Conservation (phyloP, 2,113 vertebrate species). For the Zapus hudsonius region DNA sequence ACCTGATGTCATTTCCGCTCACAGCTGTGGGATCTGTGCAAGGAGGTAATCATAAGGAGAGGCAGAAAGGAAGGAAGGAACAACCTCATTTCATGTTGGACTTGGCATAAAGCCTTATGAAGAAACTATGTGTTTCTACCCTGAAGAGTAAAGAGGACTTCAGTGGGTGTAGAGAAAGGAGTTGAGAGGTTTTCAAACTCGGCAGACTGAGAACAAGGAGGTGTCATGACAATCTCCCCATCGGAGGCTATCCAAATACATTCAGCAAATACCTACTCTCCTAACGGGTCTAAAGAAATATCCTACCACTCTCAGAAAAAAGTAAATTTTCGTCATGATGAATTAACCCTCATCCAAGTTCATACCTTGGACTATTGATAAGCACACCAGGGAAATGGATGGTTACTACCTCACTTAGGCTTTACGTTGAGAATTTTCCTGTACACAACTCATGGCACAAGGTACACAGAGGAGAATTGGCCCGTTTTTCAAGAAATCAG, state of each 20-base stretch:
- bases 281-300: not conserved
- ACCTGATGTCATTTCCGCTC: not conserved
- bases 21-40: not conserved
- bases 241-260: not conserved
- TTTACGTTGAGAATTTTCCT: constrained; percentile 8
- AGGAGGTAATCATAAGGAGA: not conserved
- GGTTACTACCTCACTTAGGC: not conserved
- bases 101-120: not conserved
- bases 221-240: not conserved
- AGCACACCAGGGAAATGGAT: not conserved
- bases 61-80: not conserved
- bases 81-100: not conserved
- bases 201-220: not conserved
- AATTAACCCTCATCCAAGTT: not conserved
- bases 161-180: not conserved
- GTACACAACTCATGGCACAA: not conserved
- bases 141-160: not conserved
- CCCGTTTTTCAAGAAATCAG: not conserved
- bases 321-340: not conserved
- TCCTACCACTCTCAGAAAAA: not conserved
- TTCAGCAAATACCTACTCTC: not conserved
- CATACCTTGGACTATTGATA: not conserved
- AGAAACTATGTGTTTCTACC: not conserved
- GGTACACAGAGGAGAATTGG: not conserved
- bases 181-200: not conserved